A percentile compares a stretch with the other conserved stretches of the same genome.
These are phyloP conservation scores for Ooceraea biroi DNA, from an alignment of 1,140 invertebrate species.

Conservation along the genomic window DNA sequence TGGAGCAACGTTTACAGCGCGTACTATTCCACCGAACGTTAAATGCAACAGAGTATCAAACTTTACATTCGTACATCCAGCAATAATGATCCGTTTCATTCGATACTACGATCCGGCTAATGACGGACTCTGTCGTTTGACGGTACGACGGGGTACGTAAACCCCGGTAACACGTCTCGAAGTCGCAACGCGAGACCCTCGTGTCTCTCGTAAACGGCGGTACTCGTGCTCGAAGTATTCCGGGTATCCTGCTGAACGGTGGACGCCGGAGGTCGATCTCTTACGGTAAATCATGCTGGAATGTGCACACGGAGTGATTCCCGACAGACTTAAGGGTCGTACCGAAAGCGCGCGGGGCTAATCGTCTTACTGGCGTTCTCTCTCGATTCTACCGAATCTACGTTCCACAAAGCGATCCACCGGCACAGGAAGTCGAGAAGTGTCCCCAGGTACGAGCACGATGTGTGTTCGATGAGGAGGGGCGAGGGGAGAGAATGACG, in stretches of 20 bases:
- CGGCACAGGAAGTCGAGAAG: conserved; percentile 42
- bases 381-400: conserved; percentile 60
- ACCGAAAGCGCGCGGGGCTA: conserved; percentile 43
- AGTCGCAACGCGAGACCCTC: conserved; percentile 20
- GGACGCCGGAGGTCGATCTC: conserved; percentile 39
- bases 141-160: neutral
- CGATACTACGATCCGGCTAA: neutral
- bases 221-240: conserved; percentile 58
- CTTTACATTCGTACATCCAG: no score
- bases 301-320: conserved; percentile 61
- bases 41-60: no score
- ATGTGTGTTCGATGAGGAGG: neutral
- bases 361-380: conserved; percentile 65
- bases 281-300: conserved; percentile 62
- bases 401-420: conserved; percentile 49
- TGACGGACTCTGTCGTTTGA: neutral
- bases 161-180: conserved; percentile 1
- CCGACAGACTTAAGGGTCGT: conserved; percentile 35
- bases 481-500: neutral
- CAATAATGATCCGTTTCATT: neutral
- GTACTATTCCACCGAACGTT: no score
- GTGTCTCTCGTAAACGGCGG: conserved; percentile 33
- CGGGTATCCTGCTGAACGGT: conserved; percentile 41
- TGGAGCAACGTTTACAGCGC: no score
- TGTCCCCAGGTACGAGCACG: conserved; percentile 10